Conservation (phyloP, 2,888 invertebrate genomes). For the Temnothorax unifasciatus region DNA sequence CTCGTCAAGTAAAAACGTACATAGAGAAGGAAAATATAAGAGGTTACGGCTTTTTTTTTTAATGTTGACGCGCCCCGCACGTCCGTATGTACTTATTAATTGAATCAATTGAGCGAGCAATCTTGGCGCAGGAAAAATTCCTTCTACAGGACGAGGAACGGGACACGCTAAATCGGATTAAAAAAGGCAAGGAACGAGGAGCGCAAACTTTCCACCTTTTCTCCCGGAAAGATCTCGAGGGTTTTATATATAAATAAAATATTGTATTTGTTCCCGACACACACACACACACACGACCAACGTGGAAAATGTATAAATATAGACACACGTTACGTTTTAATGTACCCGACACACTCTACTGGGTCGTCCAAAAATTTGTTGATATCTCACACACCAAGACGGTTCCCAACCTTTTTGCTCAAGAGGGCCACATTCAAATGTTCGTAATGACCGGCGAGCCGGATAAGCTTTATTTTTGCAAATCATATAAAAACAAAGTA, state of each 20-base stretch:
- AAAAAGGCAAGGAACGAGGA: constrained; percentile 58
- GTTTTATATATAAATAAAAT: constrained; percentile 58
- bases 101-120: constrained; percentile 54
- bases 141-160: constrained; percentile 53
- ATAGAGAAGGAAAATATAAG: neutral
- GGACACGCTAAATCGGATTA: constrained; percentile 59
- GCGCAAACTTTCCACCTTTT: constrained; percentile 57
- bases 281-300: constrained; percentile 33
- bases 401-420: neutral
- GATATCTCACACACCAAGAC: neutral
- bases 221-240: constrained; percentile 56
- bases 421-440: neutral
- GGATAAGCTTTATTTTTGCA: neutral
- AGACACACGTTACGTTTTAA: constrained; percentile 45
- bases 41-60: constrained; percentile 27
- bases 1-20: constrained; percentile 29
- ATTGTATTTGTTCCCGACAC: constrained; percentile 30
- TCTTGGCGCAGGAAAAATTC: constrained; percentile 59
- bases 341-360: constrained; percentile 36
- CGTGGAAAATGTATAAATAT: constrained; percentile 48
- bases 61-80: constrained; percentile 31
- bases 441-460: neutral
- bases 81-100: constrained; percentile 38
- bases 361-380: constrained; percentile 48
- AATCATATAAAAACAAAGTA: neutral